Conservation (phyloP, 2,113 vertebrate species). For the Phoenicopterus ruber region DNA sequence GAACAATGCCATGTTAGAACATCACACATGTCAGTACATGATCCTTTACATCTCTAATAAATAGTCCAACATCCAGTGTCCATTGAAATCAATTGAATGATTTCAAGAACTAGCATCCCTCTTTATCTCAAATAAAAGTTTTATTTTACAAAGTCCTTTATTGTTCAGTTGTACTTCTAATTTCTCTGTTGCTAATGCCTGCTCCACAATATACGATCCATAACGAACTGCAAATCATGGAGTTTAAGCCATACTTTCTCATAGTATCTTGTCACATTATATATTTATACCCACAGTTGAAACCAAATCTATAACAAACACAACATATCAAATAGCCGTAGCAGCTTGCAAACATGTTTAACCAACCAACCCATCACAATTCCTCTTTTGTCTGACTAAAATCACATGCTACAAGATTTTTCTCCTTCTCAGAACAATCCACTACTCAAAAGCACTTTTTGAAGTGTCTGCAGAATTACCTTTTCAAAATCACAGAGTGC, state of each 20-base stretch:
- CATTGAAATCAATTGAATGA: neutral
- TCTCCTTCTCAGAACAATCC: neutral
- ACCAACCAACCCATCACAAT: neutral
- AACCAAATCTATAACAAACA: neutral
- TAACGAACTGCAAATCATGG: neutral
- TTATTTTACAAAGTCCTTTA: neutral
- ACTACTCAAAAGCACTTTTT: neutral
- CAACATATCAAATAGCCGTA: neutral
- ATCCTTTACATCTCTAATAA: neutral
- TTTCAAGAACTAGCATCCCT: neutral
- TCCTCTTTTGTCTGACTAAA: neutral
- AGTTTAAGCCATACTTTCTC: neutral
- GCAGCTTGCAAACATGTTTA: neutral
- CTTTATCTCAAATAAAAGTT: neutral
- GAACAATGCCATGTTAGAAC: neutral
- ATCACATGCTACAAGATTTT: neutral
- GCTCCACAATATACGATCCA: neutral
- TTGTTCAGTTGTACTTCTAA: neutral
- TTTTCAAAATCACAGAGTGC: slow-evolving; percentile 91
- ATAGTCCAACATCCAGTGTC: neutral
- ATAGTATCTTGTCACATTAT: neutral
- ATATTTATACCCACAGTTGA: neutral
- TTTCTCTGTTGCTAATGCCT: neutral
- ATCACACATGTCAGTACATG: neutral
- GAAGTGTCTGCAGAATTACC: slow-evolving; percentile 62